Percentiles rank a stretch among this genome's conserved stretches.
phyloP scores from a whole-genome alignment of 2,113 vertebrate genomes.

The Athene cunicularia region DNA sequence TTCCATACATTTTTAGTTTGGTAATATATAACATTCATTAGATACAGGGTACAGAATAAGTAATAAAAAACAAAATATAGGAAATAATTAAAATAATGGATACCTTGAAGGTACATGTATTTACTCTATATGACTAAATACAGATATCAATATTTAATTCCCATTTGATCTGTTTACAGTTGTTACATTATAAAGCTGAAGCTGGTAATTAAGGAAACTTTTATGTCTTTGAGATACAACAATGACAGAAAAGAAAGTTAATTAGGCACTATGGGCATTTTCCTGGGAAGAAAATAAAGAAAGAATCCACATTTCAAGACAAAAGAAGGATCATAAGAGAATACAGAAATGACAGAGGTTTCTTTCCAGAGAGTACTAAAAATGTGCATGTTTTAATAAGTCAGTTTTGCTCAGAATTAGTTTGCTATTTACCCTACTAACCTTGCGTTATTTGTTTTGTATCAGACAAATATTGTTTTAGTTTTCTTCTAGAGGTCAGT shows the following conservation, averaged over 20 bases:
- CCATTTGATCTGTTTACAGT: background rate
- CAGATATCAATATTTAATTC: background rate
- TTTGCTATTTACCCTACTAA: background rate
- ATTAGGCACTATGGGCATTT: background rate
- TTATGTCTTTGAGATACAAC: background rate
- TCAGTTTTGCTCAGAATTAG: background rate
- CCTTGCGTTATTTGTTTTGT: background rate
- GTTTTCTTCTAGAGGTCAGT: background rate
- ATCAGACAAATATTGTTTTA: background rate
- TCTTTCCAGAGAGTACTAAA: background rate
- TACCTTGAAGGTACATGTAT: background rate
- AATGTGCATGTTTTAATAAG: background rate
- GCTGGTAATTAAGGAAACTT: background rate
- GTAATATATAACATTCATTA: background rate
- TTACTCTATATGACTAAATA: background rate
- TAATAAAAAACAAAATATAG: background rate
- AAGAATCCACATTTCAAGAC: background rate
- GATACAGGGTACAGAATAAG: background rate
- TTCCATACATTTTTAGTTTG: rapidly evolving
- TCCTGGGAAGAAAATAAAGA: background rate
- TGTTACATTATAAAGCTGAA: background rate
- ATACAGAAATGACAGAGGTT: background rate
- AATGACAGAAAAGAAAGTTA: background rate
- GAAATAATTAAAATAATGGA: background rate
- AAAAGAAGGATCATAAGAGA: background rate